Percentiles rank a stretch among this genome's conserved stretches.
Evolutionary conservation across 1,140 invertebrate genomes (phyloP).

Genomic region (Harlomillsia oculata): DNA sequence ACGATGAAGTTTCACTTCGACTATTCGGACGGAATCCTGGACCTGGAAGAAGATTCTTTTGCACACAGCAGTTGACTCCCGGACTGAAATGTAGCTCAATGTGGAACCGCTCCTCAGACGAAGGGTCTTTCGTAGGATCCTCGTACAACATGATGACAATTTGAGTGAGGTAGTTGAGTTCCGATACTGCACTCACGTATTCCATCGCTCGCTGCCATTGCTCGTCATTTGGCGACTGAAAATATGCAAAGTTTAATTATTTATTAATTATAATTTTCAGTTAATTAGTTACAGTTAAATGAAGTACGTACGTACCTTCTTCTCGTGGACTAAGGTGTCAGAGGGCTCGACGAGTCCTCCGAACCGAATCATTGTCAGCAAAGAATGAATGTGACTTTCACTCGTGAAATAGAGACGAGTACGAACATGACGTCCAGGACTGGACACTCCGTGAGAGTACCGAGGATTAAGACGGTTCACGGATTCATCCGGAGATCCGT

Average conservation of each 20-base stretch:
- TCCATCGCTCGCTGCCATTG: slow-evolving; percentile 98
- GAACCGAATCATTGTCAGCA: slow-evolving; percentile 89
- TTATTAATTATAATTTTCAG: not conserved
- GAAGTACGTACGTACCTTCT: slow-evolving; percentile 53
- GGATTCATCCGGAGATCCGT: slow-evolving; percentile 78
- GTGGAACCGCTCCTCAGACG: slow-evolving; percentile 84
- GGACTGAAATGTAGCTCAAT: slow-evolving; percentile 97
- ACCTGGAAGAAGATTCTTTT: slow-evolving; percentile 83
- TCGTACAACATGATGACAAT: slow-evolving; percentile 99
- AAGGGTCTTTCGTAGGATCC: slow-evolving; percentile 89
- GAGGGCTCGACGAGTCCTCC: slow-evolving; percentile 86
- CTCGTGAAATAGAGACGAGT: slow-evolving; percentile 97
- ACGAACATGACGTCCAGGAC: slow-evolving; percentile 91
- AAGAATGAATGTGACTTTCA: slow-evolving; percentile 97
- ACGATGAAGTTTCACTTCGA: slow-evolving; percentile 72
- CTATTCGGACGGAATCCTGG: slow-evolving; percentile 87
- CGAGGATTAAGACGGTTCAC: slow-evolving; percentile 92
- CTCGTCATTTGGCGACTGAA: slow-evolving; percentile 44
- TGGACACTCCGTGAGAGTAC: slow-evolving; percentile 95
- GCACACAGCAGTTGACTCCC: slow-evolving; percentile 89
- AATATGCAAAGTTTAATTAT: slow-evolving; percentile 4
- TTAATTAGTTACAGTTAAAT: not conserved
- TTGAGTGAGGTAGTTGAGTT: slow-evolving; percentile 99
- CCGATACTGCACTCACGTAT: slow-evolving; percentile 91
- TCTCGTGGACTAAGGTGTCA: no score